Conservation (phyloP, 2,888 invertebrate species). For the Tipula lateralis region DNA sequence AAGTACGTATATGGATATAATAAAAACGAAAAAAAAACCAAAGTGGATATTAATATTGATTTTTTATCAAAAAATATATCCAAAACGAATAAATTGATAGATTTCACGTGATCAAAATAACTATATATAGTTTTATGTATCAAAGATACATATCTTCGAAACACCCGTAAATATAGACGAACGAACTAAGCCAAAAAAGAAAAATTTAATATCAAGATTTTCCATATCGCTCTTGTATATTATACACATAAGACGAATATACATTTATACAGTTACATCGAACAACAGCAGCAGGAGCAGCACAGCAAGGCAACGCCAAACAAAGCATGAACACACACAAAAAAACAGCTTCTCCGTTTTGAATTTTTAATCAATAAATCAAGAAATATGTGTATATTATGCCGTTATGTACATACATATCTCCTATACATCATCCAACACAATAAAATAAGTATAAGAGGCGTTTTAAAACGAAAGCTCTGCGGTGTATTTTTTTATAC, state of each 20-base stretch:
- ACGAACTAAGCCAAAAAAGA: neutral
- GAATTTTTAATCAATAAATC: constrained; percentile 24
- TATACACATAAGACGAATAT: neutral
- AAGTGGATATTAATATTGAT: constrained; percentile 24
- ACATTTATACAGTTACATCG: neutral
- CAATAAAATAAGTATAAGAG: neutral
- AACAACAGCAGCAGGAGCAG: neutral
- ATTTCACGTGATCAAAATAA: constrained; percentile 24
- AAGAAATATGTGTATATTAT: constrained; percentile 5
- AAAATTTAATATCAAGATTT: constrained; percentile 11
- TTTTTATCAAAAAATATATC: neutral
- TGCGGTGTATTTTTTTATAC: constrained; percentile 14
- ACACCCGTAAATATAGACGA: neutral
- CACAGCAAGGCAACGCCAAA: neutral
- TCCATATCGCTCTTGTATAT: neutral
- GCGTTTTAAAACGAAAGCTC: neutral
- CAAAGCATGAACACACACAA: neutral
- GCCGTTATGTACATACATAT: neutral
- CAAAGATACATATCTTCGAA: neutral
- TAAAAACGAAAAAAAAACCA: constrained; percentile 4
- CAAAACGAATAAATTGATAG: constrained; percentile 24
- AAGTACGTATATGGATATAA: no score
- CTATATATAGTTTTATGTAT: constrained; percentile 7
- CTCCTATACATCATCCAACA: neutral
- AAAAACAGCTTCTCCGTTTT: neutral